These are phyloP conservation scores for Epinephelus malabaricus DNA, from an alignment of 2,797 vertebrate species.

Conservation along the genomic window DNA sequence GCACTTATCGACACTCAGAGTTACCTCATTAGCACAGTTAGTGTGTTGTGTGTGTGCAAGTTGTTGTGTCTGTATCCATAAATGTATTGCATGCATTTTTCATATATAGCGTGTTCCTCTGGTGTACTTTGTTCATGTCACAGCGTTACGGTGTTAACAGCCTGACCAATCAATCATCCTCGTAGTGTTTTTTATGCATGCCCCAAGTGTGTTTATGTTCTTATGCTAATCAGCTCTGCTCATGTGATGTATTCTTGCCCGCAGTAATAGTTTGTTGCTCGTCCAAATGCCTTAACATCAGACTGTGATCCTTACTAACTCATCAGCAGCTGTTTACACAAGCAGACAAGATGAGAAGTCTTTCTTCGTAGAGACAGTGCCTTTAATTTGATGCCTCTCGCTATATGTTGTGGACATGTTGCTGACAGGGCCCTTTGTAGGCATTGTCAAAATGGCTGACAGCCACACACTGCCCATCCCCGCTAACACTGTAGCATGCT, in stretches of 20 bases:
- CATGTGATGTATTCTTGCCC: slow-evolving; percentile 16
- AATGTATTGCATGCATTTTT: background rate
- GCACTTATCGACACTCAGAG: background rate
- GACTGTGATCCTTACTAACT: slow-evolving; percentile 25
- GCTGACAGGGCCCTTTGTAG: slow-evolving; percentile 61
- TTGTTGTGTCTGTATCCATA: slow-evolving; percentile 10
- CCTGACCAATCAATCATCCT: slow-evolving; percentile 29
- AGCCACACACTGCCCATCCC: slow-evolving; percentile 38
- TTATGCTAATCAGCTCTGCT: slow-evolving; percentile 2
- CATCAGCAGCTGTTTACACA: slow-evolving; percentile 49
- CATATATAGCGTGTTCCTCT: background rate
- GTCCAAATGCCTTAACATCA: slow-evolving; percentile 10
- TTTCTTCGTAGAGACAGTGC: slow-evolving; percentile 17
- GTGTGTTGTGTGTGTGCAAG: background rate
- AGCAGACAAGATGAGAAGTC: slow-evolving; percentile 23
- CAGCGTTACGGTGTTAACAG: background rate
- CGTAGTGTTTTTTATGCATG: slow-evolving; percentile 7
- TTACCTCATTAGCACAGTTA: slow-evolving; percentile 16
- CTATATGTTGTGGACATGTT: slow-evolving; percentile 30
- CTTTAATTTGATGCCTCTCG: slow-evolving; percentile 36
- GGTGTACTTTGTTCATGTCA: background rate
- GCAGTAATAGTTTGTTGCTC: slow-evolving; percentile 19
- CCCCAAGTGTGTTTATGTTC: background rate
- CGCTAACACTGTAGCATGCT: slow-evolving; percentile 34
- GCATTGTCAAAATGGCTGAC: slow-evolving; percentile 55